Evolutionary conservation across 2,888 invertebrate species (phyloP), one percentile per base, ranked within the genome.

Genomic region (Dicyrtoma fusca): DNA sequence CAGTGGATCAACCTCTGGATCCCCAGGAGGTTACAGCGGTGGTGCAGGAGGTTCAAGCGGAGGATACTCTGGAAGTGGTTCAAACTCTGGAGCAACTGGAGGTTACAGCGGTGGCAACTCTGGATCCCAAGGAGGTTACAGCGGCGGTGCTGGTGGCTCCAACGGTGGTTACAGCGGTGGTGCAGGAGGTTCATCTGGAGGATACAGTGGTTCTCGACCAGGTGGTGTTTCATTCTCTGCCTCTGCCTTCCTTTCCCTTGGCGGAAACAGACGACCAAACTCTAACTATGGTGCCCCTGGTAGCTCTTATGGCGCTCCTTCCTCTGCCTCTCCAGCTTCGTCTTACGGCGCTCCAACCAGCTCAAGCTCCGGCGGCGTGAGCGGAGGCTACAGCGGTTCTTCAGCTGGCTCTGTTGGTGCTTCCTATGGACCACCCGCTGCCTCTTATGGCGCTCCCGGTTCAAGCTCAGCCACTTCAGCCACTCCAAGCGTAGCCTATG

Each of bases 201-300:
- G 70, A 6, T 63, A 70, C 34, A 61, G 62, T n/a, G 47, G 71
- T 25, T n/a, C 26, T 47, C 23, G 57, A 4, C 59, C 45, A 25
- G 49, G 34, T 8, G 34, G 34, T 44, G n/a, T 55, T 25, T 21
- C 25, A 51, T 71, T 71, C 63, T 42, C 62, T n/a, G 66, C 66
- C 4, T 26, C 66, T n/a, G 66, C 66, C 11, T 21, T 53, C 10
- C 14, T 51, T 14, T 23, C 69, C 17, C 25, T 57, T 62, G 57
- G 45, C 34, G 62, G 57, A 25, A 21, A 59, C 6, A 1, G 47
- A 19, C 34, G 13, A n/a, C 57, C 57, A 42, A 10, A n/a, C n/a
- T 57, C 69, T 49, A 25, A 45, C 1, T 61, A 61, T 17, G 34
- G 34, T 5, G 34, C 34, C 34, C 34, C 34, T 5, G 23, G 42